Evolutionary conservation across 2,888 invertebrate genomes (phyloP).

Genomic region (Drepanosiphum platanoidis): DNA sequence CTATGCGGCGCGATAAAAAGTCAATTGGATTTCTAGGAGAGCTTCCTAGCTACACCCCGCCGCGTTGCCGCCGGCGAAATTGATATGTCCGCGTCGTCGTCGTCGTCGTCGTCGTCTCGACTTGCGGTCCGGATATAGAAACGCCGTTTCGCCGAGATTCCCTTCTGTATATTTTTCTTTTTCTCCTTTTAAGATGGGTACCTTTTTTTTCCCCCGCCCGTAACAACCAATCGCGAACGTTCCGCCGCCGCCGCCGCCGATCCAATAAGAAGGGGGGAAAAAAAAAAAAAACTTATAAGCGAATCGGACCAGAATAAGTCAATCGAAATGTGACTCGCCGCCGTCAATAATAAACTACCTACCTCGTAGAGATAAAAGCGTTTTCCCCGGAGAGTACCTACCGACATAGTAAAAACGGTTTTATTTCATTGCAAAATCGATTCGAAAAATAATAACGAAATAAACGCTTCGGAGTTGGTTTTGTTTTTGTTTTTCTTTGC

Average conservation of each 20-base stretch:
- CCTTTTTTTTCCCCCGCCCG: neutral
- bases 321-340: neutral
- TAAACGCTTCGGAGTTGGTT: no score
- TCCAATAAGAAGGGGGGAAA: neutral
- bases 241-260: neutral
- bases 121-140: neutral
- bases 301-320: neutral
- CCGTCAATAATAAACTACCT: neutral
- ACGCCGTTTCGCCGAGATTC: neutral
- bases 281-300: neutral
- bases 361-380: neutral
- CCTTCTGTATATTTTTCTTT: neutral
- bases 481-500: no score
- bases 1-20: constrained; percentile 20
- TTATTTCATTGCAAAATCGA: neutral
- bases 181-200: neutral
- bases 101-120: no score
- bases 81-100: constrained; percentile 40
- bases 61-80: constrained; percentile 16
- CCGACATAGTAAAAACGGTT: neutral
- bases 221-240: neutral
- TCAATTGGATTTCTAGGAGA: constrained; percentile 46
- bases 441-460: neutral
- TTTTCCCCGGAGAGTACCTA: neutral
- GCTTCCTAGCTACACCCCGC: no score